phyloP scores from a whole-genome alignment of 1,140 invertebrate species.

The Eupristina koningsbergeri region DNA sequence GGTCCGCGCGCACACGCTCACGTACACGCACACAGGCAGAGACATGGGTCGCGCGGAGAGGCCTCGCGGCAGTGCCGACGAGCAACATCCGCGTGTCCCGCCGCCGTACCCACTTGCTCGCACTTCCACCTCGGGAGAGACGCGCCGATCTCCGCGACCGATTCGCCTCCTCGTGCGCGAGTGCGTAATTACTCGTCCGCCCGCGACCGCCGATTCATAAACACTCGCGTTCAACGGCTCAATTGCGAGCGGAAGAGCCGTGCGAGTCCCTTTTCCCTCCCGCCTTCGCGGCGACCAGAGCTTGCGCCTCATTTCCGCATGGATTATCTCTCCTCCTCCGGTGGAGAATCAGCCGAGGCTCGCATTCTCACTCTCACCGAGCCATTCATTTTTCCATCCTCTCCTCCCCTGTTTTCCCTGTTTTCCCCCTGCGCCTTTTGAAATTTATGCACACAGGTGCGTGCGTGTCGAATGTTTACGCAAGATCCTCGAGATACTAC shows the following conservation, averaged over 20 bases:
- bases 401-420: no score
- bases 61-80: no score
- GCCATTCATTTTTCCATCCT: no score
- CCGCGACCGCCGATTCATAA: background rate
- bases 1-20: background rate
- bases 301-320: background rate
- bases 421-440: background rate
- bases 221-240: slow-evolving; percentile 41
- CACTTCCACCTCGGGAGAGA: background rate
- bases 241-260: slow-evolving; percentile 5
- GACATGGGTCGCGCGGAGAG: no score
- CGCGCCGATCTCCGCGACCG: background rate
- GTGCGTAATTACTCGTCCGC: slow-evolving; percentile 8
- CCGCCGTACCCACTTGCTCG: background rate
- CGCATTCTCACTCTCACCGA: no score
- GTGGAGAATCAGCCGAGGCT: no score
- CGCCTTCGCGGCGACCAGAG: background rate
- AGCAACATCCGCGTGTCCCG: background rate
- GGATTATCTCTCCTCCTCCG: background rate
- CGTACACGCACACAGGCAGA: background rate
- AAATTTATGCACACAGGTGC: background rate
- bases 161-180: background rate
- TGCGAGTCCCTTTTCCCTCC: background rate
- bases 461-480: background rate
- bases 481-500: background rate